Conservation (phyloP, 2,113 vertebrate genomes). For the Polypterus bichir region DNA sequence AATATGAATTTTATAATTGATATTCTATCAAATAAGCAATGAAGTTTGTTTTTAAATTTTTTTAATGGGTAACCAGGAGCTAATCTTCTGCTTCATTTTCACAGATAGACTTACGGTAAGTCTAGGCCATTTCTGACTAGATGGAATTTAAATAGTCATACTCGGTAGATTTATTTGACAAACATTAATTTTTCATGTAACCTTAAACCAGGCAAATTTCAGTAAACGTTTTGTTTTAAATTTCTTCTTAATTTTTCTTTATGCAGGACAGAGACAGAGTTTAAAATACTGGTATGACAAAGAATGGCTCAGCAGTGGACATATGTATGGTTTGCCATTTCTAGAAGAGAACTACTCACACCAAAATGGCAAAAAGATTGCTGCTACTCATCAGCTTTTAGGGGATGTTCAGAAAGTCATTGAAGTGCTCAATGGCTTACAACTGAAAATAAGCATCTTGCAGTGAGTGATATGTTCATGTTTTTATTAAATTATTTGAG, state of each 20-base stretch:
- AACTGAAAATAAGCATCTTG: slow-evolving; percentile 87
- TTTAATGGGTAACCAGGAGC: too few species aligned
- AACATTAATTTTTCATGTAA: too few species aligned
- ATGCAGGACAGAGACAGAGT: slow-evolving; percentile 71
- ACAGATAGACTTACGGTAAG: too few species aligned
- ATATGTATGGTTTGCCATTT: slow-evolving; percentile 86
- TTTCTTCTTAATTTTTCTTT: slow-evolving; percentile 29
- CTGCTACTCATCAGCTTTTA: slow-evolving; percentile 76
- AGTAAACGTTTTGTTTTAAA: slow-evolving; percentile 4
- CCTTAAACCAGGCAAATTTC: background rate
- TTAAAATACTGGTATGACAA: slow-evolving; percentile 79
- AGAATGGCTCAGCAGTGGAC: slow-evolving; percentile 76
- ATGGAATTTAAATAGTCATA: too few species aligned
- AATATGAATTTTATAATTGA: too few species aligned
- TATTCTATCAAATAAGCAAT: too few species aligned
- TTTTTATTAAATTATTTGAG: too few species aligned
- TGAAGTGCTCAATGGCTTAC: slow-evolving; percentile 78
- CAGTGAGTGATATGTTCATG: slow-evolving; percentile 54
- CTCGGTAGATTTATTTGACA: too few species aligned
- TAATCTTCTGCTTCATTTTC: too few species aligned
- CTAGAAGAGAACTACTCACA: slow-evolving; percentile 88
- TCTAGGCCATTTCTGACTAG: too few species aligned
- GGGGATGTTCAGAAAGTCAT: slow-evolving; percentile 73
- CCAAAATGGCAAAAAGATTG: slow-evolving; percentile 80
- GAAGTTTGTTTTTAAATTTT: too few species aligned